Evolutionary conservation across 1,140 invertebrate genomes (phyloP).

Genomic region (Scaptomyza pallida): DNA sequence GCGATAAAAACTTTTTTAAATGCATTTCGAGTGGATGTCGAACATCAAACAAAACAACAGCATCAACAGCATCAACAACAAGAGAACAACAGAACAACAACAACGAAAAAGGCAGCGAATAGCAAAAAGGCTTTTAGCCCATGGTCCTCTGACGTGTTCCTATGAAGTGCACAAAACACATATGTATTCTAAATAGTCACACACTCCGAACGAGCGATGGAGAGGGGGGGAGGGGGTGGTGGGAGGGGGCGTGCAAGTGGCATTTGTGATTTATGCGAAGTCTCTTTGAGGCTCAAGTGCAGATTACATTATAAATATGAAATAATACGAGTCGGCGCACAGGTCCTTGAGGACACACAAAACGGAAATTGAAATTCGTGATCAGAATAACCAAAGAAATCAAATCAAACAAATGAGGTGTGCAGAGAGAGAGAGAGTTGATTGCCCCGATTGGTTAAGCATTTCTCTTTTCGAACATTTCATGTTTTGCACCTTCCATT

Average conservation of each 20-base stretch:
- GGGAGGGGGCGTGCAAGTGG: slow-evolving; percentile 22
- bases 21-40: slow-evolving; percentile 72
- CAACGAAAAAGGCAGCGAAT: slow-evolving; percentile 40
- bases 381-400: no score
- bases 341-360: slow-evolving; percentile 69
- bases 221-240: background rate
- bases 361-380: slow-evolving; percentile 68
- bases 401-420: no score
- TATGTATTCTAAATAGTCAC: slow-evolving; percentile 55
- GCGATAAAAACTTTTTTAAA: slow-evolving; percentile 52
- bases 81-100: background rate
- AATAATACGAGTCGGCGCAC: slow-evolving; percentile 61
- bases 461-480: no score
- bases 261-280: slow-evolving; percentile 72
- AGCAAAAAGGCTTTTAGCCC: slow-evolving; percentile 68
- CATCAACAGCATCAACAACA: slow-evolving; percentile 8
- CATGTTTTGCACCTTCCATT: no score
- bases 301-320: slow-evolving; percentile 82
- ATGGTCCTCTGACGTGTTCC: slow-evolving; percentile 33
- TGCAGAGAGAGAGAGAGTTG: background rate
- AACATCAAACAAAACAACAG: slow-evolving; percentile 70
- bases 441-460: background rate
- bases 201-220: slow-evolving; percentile 3
- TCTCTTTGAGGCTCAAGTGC: slow-evolving; percentile 76
- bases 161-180: slow-evolving; percentile 51